These are phyloP conservation scores for Ephialtes manifestator DNA, from an alignment of 2,888 invertebrate genomes.

Conservation along the genomic window DNA sequence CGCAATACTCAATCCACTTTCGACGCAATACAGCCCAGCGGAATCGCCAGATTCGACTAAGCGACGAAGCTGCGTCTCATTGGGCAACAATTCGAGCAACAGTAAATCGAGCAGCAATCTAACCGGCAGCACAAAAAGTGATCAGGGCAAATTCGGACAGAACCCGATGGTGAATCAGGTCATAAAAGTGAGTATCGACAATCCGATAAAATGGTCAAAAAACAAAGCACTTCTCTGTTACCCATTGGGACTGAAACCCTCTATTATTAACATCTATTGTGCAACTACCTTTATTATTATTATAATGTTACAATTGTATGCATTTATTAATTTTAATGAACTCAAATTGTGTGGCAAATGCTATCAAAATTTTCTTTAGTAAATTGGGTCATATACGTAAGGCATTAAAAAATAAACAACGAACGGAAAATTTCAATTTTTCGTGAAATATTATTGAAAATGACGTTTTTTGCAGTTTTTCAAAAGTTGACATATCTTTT, in stretches of 20 bases:
- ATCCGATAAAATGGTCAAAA: not conserved
- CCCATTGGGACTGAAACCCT: not conserved
- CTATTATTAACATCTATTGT: not conserved
- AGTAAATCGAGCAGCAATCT: slow-evolving; percentile 93
- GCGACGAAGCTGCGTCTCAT: slow-evolving; percentile 87
- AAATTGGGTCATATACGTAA: too few relatives aligned
- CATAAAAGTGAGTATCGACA: slow-evolving; percentile 76
- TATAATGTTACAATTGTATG: too few relatives aligned
- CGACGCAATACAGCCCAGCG: slow-evolving; percentile 86
- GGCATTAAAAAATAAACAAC: too few relatives aligned
- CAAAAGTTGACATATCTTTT: too few relatives aligned
- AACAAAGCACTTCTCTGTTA: not conserved
- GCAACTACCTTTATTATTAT: too few relatives aligned
- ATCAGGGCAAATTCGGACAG: slow-evolving; percentile 86
- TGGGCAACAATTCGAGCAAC: slow-evolving; percentile 91
- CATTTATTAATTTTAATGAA: too few relatives aligned
- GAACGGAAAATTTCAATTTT: too few relatives aligned
- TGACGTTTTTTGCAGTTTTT: too few relatives aligned
- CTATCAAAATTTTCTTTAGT: too few relatives aligned
- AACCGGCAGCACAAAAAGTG: slow-evolving; percentile 90
- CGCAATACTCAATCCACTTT: slow-evolving; percentile 87
- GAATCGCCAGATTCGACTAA: slow-evolving; percentile 86
- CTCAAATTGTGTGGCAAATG: too few relatives aligned
- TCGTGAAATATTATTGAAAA: too few relatives aligned
- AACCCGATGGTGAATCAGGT: slow-evolving; percentile 84